A percentile compares a stretch with the other conserved stretches of the same genome.
These are phyloP conservation scores for Catagonus wagneri DNA, from an alignment of 2,113 vertebrate species.

Conservation along the genomic window DNA sequence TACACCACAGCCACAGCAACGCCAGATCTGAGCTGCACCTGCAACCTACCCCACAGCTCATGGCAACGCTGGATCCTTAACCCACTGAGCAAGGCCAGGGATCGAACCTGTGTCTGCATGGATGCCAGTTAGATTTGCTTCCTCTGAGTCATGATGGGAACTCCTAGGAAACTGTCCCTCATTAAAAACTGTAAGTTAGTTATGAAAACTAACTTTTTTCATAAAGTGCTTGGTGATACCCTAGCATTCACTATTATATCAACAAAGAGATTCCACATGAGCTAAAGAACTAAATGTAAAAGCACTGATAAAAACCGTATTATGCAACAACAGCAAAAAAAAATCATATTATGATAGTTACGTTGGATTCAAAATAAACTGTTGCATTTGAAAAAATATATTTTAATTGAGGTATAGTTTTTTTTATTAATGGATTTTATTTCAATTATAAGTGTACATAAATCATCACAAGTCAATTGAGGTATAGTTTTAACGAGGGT, in stretches of 20 bases:
- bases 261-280: background rate
- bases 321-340: too few relatives aligned
- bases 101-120: too few relatives aligned
- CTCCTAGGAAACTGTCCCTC: background rate
- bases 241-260: background rate
- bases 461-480: too few relatives aligned
- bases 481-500: background rate
- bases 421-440: too few relatives aligned
- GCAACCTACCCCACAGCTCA: too few relatives aligned
- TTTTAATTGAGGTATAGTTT: background rate
- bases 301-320: background rate
- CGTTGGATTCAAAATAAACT: background rate
- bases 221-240: background rate
- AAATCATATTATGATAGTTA: background rate
- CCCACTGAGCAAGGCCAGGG: too few relatives aligned
- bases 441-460: too few relatives aligned
- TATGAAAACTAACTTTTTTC: background rate
- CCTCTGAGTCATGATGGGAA: too few relatives aligned
- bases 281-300: background rate
- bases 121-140: too few relatives aligned
- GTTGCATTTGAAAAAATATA: background rate
- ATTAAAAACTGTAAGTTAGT: background rate
- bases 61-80: too few relatives aligned
- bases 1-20: too few relatives aligned
- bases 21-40: too few relatives aligned